Percentiles rank a stretch among this genome's conserved stretches.
Conservation (phyloP, 2,113 vertebrate genomes). For the Tragelaphus imberbis region DNA sequence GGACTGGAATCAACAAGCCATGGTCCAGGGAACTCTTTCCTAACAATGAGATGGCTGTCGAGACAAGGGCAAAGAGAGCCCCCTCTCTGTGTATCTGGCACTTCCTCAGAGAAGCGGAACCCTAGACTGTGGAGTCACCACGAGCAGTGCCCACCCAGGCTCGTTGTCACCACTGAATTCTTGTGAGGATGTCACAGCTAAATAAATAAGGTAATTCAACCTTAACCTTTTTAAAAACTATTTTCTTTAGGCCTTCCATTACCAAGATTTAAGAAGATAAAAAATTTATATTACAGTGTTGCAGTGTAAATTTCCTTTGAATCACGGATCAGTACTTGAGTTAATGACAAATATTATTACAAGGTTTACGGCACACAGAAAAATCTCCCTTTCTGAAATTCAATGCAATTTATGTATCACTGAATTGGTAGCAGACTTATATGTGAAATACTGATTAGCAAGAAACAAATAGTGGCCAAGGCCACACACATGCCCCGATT, state of each 20-base stretch:
- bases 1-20: background rate
- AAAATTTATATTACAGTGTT: slow-evolving; percentile 17
- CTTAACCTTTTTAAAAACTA: background rate
- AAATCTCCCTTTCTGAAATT: slow-evolving; percentile 31
- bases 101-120: background rate
- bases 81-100: background rate
- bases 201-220: background rate
- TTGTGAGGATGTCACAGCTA: background rate
- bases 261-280: slow-evolving; percentile 47
- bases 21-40: background rate
- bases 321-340: slow-evolving; percentile 12
- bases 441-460: background rate
- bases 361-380: slow-evolving; percentile 26
- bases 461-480: background rate
- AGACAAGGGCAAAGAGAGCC: background rate
- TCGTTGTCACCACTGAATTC: background rate
- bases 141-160: background rate
- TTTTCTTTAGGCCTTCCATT: slow-evolving; percentile 7
- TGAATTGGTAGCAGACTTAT: slow-evolving; percentile 22
- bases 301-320: slow-evolving; percentile 52
- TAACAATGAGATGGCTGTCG: background rate
- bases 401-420: background rate
- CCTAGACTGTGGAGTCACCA: background rate
- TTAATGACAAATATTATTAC: slow-evolving; percentile 57
- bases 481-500: background rate